Evolutionary conservation across 2,888 invertebrate species (phyloP), one percentile per base, ranked within the genome.

Genomic region (Cryptus viduatorius): DNA sequence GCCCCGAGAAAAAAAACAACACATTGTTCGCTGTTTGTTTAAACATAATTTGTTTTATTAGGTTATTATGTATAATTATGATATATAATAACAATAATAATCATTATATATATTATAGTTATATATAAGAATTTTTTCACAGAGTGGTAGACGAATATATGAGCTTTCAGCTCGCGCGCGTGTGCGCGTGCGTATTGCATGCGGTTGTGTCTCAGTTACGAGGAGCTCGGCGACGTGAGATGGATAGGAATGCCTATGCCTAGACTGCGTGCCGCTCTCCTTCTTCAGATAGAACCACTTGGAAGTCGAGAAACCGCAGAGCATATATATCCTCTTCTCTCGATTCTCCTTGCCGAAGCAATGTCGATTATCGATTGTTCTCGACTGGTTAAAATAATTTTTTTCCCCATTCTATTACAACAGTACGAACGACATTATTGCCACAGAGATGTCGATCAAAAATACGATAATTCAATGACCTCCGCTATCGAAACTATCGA

Each of bases 251-350:
- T 84, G 86, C 81, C 87, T 89, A 88, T 86, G 84, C 86, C 88
- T 88, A 90, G 89, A 89, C 90, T 84, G 89, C 89, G 86, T 89
- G 89, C 85, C 89, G 89, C 89, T 88, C 75, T 64, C 59, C 79
- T 81, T 75, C 72, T 68, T 84, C 83, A 85, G 85, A 84, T 89
- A 85, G 77, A 86, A 86, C 81, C 59, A 85, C 87, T 87, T 77
- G 48, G 46, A 84, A 86, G 75, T 85, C 86, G 86, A 82, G 75
- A 68, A 78, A 71, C 67, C 37, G 37, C 5, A 76, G 56, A 71
- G 78, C 73, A 64, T 82, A 82, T 64, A 72, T 61, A 67, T 76
- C 72, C 79, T 78, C 56, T 7, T 29, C 29, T n/a, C 31, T 31
- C 5, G 61, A 61, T 61, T 61, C 61, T 14, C 14, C n/a, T 24